A percentile compares a stretch with the other conserved stretches of the same genome.
These are phyloP conservation scores for Alca torda DNA, from an alignment of 2,797 vertebrate species.

Conservation along the genomic window DNA sequence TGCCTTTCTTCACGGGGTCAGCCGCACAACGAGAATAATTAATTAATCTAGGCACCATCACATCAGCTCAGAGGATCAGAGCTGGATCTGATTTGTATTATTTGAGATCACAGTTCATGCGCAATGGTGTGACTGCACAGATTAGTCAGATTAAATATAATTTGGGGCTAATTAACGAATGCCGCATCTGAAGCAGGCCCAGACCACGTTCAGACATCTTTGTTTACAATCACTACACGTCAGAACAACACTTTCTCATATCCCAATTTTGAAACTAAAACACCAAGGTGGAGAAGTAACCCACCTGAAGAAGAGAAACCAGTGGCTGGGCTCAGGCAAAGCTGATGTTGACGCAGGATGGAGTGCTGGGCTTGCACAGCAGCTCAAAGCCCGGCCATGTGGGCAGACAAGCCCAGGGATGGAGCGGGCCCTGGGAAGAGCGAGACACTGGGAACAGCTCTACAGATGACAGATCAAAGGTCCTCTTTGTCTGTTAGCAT, in stretches of 20 bases:
- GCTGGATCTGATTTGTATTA: neutral
- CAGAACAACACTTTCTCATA: neutral
- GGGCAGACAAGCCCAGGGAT: accelerated
- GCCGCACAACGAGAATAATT: neutral
- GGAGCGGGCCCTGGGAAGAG: neutral
- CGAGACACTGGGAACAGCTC: neutral
- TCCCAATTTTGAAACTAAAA: neutral
- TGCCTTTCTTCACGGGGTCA: neutral
- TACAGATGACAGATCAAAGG: neutral
- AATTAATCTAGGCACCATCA: neutral
- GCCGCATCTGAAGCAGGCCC: neutral
- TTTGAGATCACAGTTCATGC: neutral
- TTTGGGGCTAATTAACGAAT: neutral
- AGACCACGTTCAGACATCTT: accelerated
- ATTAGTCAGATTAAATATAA: neutral
- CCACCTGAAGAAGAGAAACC: neutral
- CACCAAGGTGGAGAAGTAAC: neutral
- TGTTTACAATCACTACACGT: neutral
- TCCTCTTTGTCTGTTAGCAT: neutral
- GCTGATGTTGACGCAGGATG: accelerated
- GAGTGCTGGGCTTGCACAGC: neutral
- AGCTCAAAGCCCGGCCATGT: accelerated
- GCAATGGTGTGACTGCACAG: neutral
- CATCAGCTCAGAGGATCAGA: neutral
- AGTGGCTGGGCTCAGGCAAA: accelerated